A percentile compares a stretch with the other conserved stretches of the same genome.
Evolutionary conservation across 1,140 invertebrate species (phyloP).

Genomic region (Bombus breviceps): DNA sequence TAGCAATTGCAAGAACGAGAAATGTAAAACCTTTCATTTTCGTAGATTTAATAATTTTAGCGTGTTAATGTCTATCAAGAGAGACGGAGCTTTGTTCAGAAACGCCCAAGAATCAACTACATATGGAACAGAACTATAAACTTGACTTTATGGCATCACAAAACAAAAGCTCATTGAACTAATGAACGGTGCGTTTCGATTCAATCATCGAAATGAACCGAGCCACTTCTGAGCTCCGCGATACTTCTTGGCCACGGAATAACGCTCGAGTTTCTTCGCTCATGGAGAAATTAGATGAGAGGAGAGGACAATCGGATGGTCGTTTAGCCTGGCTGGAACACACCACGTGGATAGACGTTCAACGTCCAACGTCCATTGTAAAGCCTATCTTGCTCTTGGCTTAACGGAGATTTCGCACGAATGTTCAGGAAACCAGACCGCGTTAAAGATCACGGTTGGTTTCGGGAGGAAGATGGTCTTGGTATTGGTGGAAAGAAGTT

Average conservation of each 20-base stretch:
- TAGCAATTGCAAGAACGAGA: not conserved
- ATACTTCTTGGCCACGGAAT: not conserved
- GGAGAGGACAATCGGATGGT: conserved; percentile 25
- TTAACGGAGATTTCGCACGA: conserved; percentile 64
- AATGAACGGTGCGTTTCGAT: conserved; percentile 5
- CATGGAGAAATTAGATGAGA: conserved; percentile 14
- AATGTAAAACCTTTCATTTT: too few species aligned
- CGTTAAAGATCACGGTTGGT: conserved; percentile 53
- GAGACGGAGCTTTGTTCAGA: too few species aligned
- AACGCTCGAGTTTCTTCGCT: not conserved
- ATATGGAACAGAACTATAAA: not conserved
- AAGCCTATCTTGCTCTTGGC: conserved; percentile 43
- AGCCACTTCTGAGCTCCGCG: not conserved
- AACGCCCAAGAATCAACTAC: not conserved
- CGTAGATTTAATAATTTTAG: too few species aligned
- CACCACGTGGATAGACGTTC: conserved; percentile 22
- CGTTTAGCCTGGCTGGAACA: conserved; percentile 16
- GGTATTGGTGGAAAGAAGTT: conserved; percentile 25
- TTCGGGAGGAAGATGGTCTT: not conserved
- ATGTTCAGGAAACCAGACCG: conserved; percentile 46
- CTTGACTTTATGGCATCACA: not conserved
- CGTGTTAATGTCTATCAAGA: too few species aligned
- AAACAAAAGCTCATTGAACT: not conserved
- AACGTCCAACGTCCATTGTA: conserved; percentile 18
- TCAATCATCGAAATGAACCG: conserved; percentile 19